Conservation (phyloP, 2,888 invertebrate species). For the Sipha maydis region DNA sequence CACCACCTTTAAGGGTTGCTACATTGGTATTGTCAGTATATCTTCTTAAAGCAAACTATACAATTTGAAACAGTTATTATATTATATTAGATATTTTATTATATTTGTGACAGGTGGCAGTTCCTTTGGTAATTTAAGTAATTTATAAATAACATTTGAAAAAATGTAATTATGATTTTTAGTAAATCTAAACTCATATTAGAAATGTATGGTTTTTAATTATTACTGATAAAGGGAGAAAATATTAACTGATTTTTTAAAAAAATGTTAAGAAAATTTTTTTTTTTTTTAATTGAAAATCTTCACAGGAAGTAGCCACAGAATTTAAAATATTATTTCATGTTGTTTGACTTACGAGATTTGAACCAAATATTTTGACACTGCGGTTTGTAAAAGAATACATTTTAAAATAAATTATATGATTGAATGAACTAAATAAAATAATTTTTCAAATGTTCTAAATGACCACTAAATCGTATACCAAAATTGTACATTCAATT, state of each 20-base stretch:
- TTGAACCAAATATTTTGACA: conserved; percentile 20
- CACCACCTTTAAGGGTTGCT: conserved; percentile 53
- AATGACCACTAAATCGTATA: background rate
- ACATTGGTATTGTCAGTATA: conserved; percentile 26
- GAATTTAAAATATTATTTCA: background rate
- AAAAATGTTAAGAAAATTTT: no score
- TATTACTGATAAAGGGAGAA: no score
- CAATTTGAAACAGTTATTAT: background rate
- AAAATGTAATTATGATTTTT: no score
- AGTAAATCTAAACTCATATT: no score
- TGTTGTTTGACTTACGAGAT: conserved; percentile 21
- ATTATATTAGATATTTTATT: no score
- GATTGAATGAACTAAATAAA: background rate
- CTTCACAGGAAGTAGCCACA: background rate
- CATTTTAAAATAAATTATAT: conserved; percentile 32
- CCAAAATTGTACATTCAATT: no score
- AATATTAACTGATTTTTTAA: background rate
- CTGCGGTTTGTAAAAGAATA: background rate
- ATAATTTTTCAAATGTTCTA: background rate
- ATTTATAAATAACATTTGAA: no score
- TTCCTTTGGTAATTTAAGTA: no score
- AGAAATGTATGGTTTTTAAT: no score
- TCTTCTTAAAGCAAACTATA: conserved; percentile 28
- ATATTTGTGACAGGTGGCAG: no score
- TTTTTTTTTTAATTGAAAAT: background rate